A percentile compares a stretch with the other conserved stretches of the same genome.
Evolutionary conservation across 2,888 invertebrate species (phyloP).

Genomic region (Tortricodes alternella): DNA sequence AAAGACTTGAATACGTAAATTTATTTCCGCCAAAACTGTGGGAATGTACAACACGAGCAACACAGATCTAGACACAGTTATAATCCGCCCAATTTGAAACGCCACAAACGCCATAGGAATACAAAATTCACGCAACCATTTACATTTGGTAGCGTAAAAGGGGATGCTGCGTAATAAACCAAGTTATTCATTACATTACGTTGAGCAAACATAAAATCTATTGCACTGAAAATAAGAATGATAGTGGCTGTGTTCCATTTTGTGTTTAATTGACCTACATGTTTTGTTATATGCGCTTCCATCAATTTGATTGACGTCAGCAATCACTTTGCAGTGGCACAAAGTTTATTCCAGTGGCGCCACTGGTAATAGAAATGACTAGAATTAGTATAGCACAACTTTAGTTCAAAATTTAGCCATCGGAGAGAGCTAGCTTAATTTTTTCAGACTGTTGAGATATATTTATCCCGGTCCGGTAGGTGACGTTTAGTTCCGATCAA

Average conservation of each 20-base stretch:
- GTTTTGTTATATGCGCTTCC: neutral
- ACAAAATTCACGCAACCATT: conserved; percentile 27
- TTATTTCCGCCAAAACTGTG: neutral
- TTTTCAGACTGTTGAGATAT: no score
- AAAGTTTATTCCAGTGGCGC: no score
- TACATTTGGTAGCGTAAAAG: conserved; percentile 42
- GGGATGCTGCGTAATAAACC: conserved; percentile 41
- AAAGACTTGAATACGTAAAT: no score
- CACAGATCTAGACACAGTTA: neutral
- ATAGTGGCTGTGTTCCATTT: neutral
- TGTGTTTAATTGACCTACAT: conserved; percentile 14
- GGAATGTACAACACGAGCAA: neutral
- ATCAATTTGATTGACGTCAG: conserved; percentile 17
- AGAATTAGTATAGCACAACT: no score
- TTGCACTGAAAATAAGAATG: neutral
- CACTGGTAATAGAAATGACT: no score
- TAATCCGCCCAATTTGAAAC: neutral
- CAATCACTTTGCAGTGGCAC: neutral
- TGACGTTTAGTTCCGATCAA: no score
- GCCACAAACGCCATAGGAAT: neutral
- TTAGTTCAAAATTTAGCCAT: no score
- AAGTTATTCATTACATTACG: neutral
- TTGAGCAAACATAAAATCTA: neutral
- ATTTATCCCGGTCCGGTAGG: no score
- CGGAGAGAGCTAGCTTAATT: no score